These are phyloP conservation scores for Ploceus nigricollis DNA, from an alignment of 2,113 vertebrate genomes.

Conservation along the genomic window DNA sequence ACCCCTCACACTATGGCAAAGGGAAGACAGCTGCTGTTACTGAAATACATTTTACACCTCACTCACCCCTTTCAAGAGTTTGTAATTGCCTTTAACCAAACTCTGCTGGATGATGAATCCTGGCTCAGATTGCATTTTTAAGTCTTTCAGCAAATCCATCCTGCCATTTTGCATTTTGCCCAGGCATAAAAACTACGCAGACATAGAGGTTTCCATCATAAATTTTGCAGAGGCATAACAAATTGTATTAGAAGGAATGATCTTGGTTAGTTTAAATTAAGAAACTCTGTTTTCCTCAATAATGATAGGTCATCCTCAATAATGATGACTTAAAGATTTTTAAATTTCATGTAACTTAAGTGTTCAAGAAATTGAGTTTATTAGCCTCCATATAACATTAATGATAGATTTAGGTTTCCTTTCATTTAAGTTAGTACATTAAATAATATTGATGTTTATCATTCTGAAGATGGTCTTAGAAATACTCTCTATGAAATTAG, in stretches of 20 bases:
- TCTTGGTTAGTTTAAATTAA: neutral
- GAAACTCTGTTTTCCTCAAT: neutral
- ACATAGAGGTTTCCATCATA: neutral
- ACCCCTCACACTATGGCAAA: rapidly evolving
- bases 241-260: constrained; percentile 19
- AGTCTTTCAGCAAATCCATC: neutral
- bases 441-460: constrained; percentile 30
- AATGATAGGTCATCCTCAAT: neutral
- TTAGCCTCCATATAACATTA: neutral
- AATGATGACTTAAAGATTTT: neutral
- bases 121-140: neutral
- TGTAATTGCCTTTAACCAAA: neutral
- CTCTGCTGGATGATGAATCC: neutral
- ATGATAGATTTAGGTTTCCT: constrained; percentile 13
- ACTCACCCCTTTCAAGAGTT: neutral
- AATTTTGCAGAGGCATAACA: neutral
- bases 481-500: constrained; percentile 22
- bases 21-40: neutral
- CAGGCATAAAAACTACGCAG: neutral
- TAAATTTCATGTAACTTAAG: constrained; percentile 3
- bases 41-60: neutral
- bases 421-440: neutral
- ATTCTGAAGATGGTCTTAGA: neutral
- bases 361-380: neutral
- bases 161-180: constrained; percentile 22